These are phyloP conservation scores for Heteromurus nitidus DNA, from an alignment of 2,888 invertebrate genomes.

Conservation along the genomic window DNA sequence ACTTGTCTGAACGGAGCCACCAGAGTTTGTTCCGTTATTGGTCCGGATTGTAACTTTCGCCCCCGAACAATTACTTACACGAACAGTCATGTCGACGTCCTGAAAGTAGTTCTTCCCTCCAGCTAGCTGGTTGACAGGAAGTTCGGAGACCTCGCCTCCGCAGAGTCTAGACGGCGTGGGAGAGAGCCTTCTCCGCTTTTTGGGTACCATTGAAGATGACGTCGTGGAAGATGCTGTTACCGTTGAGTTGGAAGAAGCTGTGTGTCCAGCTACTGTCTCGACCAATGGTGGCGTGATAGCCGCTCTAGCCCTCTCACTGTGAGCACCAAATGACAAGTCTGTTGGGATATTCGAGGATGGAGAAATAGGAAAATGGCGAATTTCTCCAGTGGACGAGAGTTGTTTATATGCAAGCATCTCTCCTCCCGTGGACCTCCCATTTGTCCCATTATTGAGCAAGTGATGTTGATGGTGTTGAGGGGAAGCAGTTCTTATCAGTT, in stretches of 20 bases:
- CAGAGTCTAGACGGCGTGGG: conserved; percentile 70
- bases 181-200: conserved; percentile 71
- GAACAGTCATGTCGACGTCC: conserved; percentile 72
- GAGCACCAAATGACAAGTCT: conserved; percentile 59
- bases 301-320: conserved; percentile 10
- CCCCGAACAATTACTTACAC: conserved; percentile 71
- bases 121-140: conserved; percentile 59
- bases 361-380: conserved; percentile 3
- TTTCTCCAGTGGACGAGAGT: background rate
- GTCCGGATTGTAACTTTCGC: conserved; percentile 72
- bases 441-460: conserved; percentile 46
- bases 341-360: conserved; percentile 27
- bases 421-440: background rate
- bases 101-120: conserved; percentile 67
- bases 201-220: conserved; percentile 68
- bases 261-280: background rate
- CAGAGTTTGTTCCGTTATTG: conserved; percentile 57
- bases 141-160: conserved; percentile 72
- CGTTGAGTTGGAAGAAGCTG: conserved; percentile 22
- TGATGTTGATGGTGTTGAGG: conserved; percentile 12
- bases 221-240: conserved; percentile 1
- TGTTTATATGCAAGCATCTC: conserved; percentile 11
- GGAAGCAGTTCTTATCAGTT: conserved; percentile 26
- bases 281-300: conserved; percentile 30
- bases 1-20: conserved; percentile 61